Conservation (phyloP, 1,140 invertebrate genomes). For the Ruditapes philippinarum region DNA sequence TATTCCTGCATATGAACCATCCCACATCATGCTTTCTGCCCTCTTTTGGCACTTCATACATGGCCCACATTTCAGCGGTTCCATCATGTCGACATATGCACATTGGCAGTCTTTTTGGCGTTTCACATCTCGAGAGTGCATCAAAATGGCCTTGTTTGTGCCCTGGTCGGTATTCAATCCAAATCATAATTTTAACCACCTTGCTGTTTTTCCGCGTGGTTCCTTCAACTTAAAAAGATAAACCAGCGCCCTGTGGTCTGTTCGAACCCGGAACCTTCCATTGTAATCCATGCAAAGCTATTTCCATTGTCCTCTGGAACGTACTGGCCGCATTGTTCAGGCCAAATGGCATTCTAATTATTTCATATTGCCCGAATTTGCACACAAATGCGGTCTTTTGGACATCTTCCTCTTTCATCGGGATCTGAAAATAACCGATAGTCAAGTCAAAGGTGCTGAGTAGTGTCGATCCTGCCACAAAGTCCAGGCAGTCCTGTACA, state of each 20-base stretch:
- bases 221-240: constrained; percentile 61
- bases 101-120: constrained; percentile 12
- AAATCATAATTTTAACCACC: constrained; percentile 76
- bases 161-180: constrained; percentile 69
- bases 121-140: constrained; percentile 52
- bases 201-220: constrained; percentile 67
- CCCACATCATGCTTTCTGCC: neutral
- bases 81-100: constrained; percentile 6
- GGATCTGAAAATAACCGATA: constrained; percentile 83
- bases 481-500: constrained; percentile 31
- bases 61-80: neutral
- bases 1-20: neutral
- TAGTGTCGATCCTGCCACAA: neutral
- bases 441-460: constrained; percentile 13
- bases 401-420: constrained; percentile 77
- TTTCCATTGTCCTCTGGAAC: neutral
- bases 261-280: constrained; percentile 61
- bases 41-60: neutral
- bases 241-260: constrained; percentile 69
- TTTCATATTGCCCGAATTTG: neutral
- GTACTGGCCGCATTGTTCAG: neutral
- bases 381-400: constrained; percentile 78
- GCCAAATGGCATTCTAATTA: neutral
- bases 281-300: neutral
- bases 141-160: constrained; percentile 64